Evolutionary conservation across 2,888 invertebrate genomes (phyloP).

Genomic region (Sympetrum striolatum): DNA sequence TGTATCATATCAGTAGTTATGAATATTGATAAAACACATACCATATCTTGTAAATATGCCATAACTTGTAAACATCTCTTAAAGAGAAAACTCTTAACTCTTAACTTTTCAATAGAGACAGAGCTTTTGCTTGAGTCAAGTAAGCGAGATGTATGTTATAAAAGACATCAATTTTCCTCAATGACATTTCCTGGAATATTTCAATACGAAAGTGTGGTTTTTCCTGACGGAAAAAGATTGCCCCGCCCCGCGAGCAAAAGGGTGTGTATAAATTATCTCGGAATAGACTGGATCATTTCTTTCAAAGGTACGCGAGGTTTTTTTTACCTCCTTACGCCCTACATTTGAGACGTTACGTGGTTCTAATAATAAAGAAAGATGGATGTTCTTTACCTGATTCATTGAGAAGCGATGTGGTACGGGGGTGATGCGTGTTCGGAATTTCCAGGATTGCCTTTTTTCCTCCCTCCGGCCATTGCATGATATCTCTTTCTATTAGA

Average conservation of each 20-base stretch:
- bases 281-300: neutral
- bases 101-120: too few species aligned
- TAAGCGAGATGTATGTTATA: neutral
- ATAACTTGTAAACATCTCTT: too few species aligned
- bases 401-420: neutral
- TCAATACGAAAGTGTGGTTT: neutral
- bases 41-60: too few species aligned
- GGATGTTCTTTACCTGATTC: neutral
- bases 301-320: neutral
- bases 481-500: neutral
- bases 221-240: neutral
- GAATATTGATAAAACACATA: too few species aligned
- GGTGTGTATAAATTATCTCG: neutral
- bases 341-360: neutral
- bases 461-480: neutral
- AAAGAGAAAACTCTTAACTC: too few species aligned
- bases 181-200: neutral
- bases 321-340: neutral
- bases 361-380: neutral
- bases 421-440: neutral
- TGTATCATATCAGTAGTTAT: too few species aligned
- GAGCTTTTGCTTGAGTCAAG: neutral
- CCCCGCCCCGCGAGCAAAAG: neutral
- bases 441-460: neutral
- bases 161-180: neutral